A percentile compares a stretch with the other conserved stretches of the same genome.
Conservation (phyloP, 2,888 invertebrate species). For the Resseliella maxima region DNA sequence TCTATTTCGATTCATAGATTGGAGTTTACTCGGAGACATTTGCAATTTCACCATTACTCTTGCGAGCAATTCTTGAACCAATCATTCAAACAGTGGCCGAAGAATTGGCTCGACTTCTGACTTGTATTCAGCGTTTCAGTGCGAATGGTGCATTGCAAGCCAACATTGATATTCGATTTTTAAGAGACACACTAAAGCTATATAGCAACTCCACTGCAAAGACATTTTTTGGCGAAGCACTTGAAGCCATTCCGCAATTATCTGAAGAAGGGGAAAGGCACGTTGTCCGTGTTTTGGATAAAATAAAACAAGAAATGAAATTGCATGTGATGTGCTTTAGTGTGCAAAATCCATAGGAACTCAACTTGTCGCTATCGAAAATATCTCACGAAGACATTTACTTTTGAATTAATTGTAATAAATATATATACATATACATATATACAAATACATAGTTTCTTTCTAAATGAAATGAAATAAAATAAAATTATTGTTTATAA, state of each 20-base stretch:
- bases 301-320: conserved; percentile 75
- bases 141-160: conserved; percentile 82
- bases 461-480: no score
- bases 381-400: no score
- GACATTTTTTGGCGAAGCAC: conserved; percentile 84
- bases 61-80: conserved; percentile 77
- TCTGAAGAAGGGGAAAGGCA: conserved; percentile 73
- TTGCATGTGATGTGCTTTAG: conserved; percentile 75
- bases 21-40: conserved; percentile 68
- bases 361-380: no score
- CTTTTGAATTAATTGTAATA: no score
- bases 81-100: conserved; percentile 93
- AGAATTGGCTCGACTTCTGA: conserved; percentile 88
- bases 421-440: no score
- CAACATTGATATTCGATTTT: conserved; percentile 77
- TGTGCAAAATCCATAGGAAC: conserved; percentile 60
- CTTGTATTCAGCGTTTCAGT: conserved; percentile 79
- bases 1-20: conserved; percentile 8
- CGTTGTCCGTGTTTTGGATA: conserved; percentile 73
- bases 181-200: conserved; percentile 74
- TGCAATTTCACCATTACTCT: conserved; percentile 79
- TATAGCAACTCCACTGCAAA: conserved; percentile 76
- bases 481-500: no score
- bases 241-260: conserved; percentile 79
- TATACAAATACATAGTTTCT: no score